These are phyloP conservation scores for Calidris pygmaea DNA, from an alignment of 2,113 vertebrate species.

Conservation along the genomic window DNA sequence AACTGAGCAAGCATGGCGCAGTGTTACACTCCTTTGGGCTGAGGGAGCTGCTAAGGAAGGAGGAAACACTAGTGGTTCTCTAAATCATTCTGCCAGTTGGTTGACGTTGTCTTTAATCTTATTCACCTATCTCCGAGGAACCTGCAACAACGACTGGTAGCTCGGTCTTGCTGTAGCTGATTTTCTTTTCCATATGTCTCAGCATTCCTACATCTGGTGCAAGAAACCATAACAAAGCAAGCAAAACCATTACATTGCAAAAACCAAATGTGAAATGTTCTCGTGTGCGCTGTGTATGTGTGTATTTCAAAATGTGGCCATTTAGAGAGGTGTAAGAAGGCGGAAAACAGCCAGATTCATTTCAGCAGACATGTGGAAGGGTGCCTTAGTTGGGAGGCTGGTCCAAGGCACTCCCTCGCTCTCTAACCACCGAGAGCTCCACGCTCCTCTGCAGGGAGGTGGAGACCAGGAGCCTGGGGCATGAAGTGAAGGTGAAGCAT, in stretches of 20 bases:
- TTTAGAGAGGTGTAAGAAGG: constrained; percentile 39
- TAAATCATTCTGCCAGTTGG: neutral
- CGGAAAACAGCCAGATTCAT: constrained; percentile 4
- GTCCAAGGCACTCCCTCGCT: neutral
- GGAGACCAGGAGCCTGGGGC: neutral
- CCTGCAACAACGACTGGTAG: neutral
- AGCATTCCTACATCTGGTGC: constrained; percentile 29
- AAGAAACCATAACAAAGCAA: constrained; percentile 46
- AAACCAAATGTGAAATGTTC: constrained; percentile 27
- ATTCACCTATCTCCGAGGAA: neutral
- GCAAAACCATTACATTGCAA: constrained; percentile 12
- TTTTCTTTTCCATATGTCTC: constrained; percentile 25
- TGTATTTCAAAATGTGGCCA: constrained; percentile 12
- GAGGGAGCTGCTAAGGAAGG: neutral
- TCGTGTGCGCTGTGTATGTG: neutral
- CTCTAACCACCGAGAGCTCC: neutral
- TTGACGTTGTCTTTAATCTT: neutral
- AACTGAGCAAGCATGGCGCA: neutral
- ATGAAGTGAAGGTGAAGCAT: neutral
- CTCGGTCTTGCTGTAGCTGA: neutral
- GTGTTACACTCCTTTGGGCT: neutral
- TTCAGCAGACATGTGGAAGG: constrained; percentile 1
- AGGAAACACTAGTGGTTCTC: neutral
- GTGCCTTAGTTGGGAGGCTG: neutral
- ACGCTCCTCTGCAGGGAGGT: neutral